A percentile compares a stretch with the other conserved stretches of the same genome.
Conservation (phyloP, 1,140 invertebrate species). For the Drosophila parvula region DNA sequence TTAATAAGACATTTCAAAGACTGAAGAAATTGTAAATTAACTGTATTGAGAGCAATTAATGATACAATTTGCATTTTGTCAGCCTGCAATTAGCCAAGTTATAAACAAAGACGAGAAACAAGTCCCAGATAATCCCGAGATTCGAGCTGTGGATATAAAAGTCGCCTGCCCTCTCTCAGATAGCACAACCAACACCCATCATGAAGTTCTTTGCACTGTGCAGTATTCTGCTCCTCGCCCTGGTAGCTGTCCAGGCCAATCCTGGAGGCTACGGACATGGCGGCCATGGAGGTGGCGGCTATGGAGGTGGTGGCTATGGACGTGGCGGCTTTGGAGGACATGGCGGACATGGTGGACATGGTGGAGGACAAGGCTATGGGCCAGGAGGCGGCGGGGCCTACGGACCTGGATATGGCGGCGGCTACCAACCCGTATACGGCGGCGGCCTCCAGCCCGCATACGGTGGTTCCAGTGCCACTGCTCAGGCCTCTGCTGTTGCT, state of each 20-base stretch:
- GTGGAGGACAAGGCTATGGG: no score
- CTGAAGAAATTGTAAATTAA: slow-evolving; percentile 2
- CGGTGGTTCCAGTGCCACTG: neutral
- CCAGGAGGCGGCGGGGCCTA: no score
- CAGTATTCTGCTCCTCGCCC: slow-evolving; percentile 21
- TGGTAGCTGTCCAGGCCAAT: slow-evolving; percentile 17
- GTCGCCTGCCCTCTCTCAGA: slow-evolving; percentile 9
- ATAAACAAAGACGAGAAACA: slow-evolving; percentile 19
- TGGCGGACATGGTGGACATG: no score
- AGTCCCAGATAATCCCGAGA: neutral
- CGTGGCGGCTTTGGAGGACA: no score
- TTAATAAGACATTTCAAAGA: neutral
- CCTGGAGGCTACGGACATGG: slow-evolving; percentile 2
- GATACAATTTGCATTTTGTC: slow-evolving; percentile 21
- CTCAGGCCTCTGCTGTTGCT: neutral
- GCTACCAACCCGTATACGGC: no score
- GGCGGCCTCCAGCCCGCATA: no score
- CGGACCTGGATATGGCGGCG: no score
- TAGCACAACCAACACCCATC: slow-evolving; percentile 15
- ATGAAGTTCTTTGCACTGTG: slow-evolving; percentile 32
- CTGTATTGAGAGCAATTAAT: slow-evolving; percentile 24
- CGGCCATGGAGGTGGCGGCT: neutral
- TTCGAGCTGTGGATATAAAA: slow-evolving; percentile 45
- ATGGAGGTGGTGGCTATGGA: neutral
- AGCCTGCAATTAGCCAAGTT: neutral